Evolutionary conservation across 37 sponge, comb jelly and placozoan genomes (phyloP).

Genomic region (Sycon ciliatum): DNA sequence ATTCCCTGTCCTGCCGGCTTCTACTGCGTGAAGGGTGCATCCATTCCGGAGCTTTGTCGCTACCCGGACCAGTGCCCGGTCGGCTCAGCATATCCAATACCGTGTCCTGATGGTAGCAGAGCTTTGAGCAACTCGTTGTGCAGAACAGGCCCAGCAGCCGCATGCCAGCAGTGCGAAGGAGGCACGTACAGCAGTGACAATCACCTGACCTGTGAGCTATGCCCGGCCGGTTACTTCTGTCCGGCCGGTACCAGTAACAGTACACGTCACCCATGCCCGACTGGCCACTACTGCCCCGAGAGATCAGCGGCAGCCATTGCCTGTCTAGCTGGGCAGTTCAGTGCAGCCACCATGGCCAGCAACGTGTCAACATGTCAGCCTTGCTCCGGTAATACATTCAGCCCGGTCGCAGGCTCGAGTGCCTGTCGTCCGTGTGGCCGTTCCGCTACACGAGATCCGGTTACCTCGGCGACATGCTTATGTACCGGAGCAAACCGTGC

Average conservation of each 20-base stretch:
- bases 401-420: background rate
- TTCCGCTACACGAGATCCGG: background rate
- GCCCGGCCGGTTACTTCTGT: constrained; percentile 29
- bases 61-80: background rate
- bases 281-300: background rate
- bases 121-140: background rate
- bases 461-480: background rate
- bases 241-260: constrained; percentile 17
- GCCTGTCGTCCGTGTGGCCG: background rate
- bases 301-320: background rate
- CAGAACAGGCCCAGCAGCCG: background rate
- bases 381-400: background rate
- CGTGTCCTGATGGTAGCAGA: background rate
- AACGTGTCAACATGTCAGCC: background rate
- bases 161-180: background rate
- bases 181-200: background rate
- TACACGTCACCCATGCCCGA: background rate
- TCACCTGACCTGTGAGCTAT: background rate
- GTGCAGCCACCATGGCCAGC: background rate
- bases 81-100: background rate
- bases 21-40: background rate
- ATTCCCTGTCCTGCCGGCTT: background rate
- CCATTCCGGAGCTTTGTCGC: background rate
- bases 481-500: background rate
- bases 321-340: background rate